Percentiles rank a stretch among this genome's conserved stretches.
These are phyloP conservation scores for Cheumatopsyche charites DNA, from an alignment of 1,140 invertebrate species.

Conservation along the genomic window DNA sequence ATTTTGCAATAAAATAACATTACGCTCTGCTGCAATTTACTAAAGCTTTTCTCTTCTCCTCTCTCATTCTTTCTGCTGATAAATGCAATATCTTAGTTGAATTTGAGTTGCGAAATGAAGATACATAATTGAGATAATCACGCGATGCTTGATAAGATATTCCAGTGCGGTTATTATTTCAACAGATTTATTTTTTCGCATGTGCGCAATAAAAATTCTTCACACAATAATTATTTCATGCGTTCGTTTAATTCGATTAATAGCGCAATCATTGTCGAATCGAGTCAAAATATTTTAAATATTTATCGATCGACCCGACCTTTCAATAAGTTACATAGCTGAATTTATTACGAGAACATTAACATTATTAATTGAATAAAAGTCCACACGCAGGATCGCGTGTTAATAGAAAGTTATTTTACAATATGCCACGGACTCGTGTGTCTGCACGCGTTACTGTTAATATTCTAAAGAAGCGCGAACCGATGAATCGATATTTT, in stretches of 20 bases:
- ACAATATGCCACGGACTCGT: not conserved
- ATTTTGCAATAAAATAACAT: constrained; percentile 40
- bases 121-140: constrained; percentile 47
- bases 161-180: constrained; percentile 28
- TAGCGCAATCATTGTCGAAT: no score
- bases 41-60: no score
- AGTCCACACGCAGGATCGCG: constrained; percentile 33
- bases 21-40: constrained; percentile 39
- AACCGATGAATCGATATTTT: no score
- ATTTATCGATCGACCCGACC: no score
- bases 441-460: no score
- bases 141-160: constrained; percentile 38
- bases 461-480: no score
- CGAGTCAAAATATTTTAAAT: no score
- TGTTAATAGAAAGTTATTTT: constrained; percentile 31
- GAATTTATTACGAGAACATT: constrained; percentile 35
- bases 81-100: constrained; percentile 47
- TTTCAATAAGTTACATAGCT: constrained; percentile 8
- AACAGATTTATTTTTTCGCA: constrained; percentile 20
- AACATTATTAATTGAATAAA: constrained; percentile 40
- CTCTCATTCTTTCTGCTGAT: constrained; percentile 38
- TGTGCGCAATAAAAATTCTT: no score
- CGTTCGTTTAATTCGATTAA: no score
- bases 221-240: no score
- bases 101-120: constrained; percentile 48